These are phyloP conservation scores for Cirrhinus molitorella DNA, from an alignment of 2,797 vertebrate species.

Conservation along the genomic window DNA sequence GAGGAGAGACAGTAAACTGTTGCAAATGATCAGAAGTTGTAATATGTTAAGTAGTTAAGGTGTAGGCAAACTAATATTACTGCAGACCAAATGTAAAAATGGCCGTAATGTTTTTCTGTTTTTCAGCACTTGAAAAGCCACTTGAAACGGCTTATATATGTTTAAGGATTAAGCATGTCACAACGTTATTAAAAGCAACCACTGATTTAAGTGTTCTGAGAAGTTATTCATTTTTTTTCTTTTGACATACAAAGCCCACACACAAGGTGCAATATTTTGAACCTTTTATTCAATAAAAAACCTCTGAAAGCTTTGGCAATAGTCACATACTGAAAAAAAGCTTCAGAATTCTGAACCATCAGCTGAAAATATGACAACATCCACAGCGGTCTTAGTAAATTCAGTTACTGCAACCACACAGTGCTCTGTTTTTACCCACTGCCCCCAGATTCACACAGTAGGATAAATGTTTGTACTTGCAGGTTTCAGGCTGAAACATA, in stretches of 20 bases:
- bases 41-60: neutral
- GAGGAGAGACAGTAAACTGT: neutral
- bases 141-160: neutral
- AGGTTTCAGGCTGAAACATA: neutral
- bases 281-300: neutral
- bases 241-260: neutral
- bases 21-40: neutral
- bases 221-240: neutral
- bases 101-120: neutral
- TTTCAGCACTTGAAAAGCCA: neutral
- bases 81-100: neutral
- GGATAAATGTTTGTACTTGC: neutral
- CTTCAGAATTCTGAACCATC: neutral
- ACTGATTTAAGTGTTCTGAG: neutral
- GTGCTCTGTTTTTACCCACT: neutral
- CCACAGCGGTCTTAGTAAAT: neutral
- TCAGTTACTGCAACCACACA: neutral
- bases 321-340: neutral
- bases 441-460: neutral
- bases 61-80: conserved; percentile 3
- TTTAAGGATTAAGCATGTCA: neutral
- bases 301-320: neutral
- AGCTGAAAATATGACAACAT: neutral
- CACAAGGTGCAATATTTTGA: neutral
- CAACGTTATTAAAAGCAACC: neutral